Base-by-base conservation (phyloP, 2,888 invertebrate genomes). In the Limnephilus auricula region DNA sequence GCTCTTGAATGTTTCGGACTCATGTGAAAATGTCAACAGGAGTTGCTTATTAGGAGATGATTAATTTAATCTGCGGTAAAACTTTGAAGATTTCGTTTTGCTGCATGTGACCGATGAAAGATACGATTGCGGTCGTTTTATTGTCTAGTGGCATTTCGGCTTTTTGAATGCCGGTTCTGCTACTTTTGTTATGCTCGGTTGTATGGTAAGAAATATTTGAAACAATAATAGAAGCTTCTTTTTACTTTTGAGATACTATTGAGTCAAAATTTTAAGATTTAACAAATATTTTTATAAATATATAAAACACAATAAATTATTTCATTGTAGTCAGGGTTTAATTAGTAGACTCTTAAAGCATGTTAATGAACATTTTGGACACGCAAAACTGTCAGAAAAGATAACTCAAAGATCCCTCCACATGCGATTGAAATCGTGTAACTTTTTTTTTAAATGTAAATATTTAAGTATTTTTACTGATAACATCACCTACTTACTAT, bases 1-100 rank as follows among this genome's bases (percentile, higher is more conserved):
- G 37, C 37, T 79, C 79, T 89, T 79, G 89, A 37, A 89, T 89
- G 50, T 89, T 82, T 86, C 40, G 80, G 90, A 65, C 85, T 37
- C 90, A 91, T 90, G 89, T 91, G 92, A 92, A 92, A 89, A 92
- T 91, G 93, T 93, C 92, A 92, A 92, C 93, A 91, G 93, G 89
- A 93, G 93, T 93, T 83, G 90, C 92, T 91, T 93, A 92, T 93
- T 93, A 93, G 92, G 90, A 89, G 80, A 93, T 93, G 93, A 92
- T 93, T 92, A 93, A 93, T 93, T 90, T 83, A 89, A 85, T 92
- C 88, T 88, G 90, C 92, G 50, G 89, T 32, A 85, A 45, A 84
- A 90, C 88, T 90, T 90, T 79, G 85, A 86, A n/a, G 80, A 88
- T 92, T 92, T 89, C 89, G 90, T 90, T 89, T 90, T 89, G 86